Percentiles rank a stretch among this genome's conserved stretches.
phyloP scores from a whole-genome alignment of 2,888 invertebrate genomes.

The Leptura quadrifasciata region DNA sequence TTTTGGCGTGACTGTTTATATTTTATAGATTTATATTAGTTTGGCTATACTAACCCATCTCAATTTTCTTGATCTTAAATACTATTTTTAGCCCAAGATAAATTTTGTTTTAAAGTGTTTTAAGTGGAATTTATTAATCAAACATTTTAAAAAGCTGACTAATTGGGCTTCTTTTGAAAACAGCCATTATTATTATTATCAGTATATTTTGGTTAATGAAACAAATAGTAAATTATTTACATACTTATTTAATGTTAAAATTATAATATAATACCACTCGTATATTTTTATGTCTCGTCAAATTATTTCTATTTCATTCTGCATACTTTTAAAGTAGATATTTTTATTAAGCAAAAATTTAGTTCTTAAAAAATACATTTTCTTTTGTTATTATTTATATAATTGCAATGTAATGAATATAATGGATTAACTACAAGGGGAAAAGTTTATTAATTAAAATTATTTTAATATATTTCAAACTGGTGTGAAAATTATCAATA shows the following conservation, averaged over 20 bases:
- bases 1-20: conserved; percentile 8
- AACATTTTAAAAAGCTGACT: background rate
- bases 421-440: no score
- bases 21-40: conserved; percentile 19
- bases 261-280: no score
- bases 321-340: no score
- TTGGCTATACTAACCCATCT: conserved; percentile 18
- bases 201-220: background rate
- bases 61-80: conserved; percentile 25
- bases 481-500: no score
- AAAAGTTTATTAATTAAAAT: no score
- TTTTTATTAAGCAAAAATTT: no score
- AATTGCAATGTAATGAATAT: no score
- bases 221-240: background rate
- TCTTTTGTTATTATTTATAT: no score
- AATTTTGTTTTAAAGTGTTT: conserved; percentile 30
- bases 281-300: no score
- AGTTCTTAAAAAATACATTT: no score
- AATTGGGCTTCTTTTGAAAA: background rate
- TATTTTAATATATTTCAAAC: no score
- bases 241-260: background rate
- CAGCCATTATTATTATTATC: background rate
- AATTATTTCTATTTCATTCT: no score
- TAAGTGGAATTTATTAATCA: conserved; percentile 23
- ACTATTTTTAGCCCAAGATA: conserved; percentile 28